Base-by-base conservation (phyloP, 2,113 vertebrate species). In the Nothoprocta perdicaria region DNA sequence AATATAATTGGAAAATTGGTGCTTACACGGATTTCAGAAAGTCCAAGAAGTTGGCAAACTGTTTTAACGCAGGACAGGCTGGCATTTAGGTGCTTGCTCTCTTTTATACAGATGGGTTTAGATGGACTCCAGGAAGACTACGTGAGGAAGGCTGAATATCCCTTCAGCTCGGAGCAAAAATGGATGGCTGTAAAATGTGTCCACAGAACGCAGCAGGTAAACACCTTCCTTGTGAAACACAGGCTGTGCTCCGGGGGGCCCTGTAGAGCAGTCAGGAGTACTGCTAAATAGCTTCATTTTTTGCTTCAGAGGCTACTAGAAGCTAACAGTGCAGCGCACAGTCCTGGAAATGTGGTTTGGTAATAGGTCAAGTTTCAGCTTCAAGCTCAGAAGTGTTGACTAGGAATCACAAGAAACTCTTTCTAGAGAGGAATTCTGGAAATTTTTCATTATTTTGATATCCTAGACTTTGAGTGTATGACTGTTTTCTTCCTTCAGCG, bases 141-240 rank as follows among this genome's bases (percentile, higher is more conserved):
- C 65, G 94, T 99, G 31, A 98, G 99, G 57, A 96, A 98, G 96
- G 98, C 99, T 90, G 99, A 99, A 89, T 98, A 98, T 72, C 99
- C 99, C 17, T 99, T 99, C 96, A 98, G 97, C 96, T 99, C 99
- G 2, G 99, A 99, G 92, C 98, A 99, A 80, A 99, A 99, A 92
- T 99, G 99, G 98, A 99, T 99, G 99, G 98, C 99, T 2, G 98
- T 99, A 13, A 98, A 98, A 71, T 99, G 98, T 45, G 98, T 99
- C 46, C 99, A 99, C 93, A 98, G 98, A 95, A 98, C 98, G 0
- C 99, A 99, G 95, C 98, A 99, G 99, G 99, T 99, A 92, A 76
- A 17, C 41, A 67, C 91, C n/a, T 92, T 57, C 23, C 10, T 46
- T 57, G 46, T 55, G 14, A 48, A 48, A 48, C 53, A 2, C 14